A percentile compares a stretch with the other conserved stretches of the same genome.
These are phyloP conservation scores for Drosophila nigrodunni DNA, from an alignment of 1,140 invertebrate genomes.

Conservation along the genomic window DNA sequence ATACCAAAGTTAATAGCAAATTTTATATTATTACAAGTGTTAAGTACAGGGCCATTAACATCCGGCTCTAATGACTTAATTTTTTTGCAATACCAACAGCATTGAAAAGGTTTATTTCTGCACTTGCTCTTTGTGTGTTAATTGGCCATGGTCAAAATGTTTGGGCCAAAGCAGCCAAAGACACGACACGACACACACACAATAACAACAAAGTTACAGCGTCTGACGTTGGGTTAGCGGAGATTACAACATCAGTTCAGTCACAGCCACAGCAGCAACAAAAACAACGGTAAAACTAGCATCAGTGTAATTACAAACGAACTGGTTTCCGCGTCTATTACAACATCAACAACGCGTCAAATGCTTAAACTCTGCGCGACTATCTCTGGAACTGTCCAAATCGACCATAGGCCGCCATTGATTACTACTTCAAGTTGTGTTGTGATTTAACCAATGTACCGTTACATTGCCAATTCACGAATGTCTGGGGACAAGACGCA, in stretches of 20 bases:
- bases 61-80: neutral
- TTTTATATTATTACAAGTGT: too few species aligned
- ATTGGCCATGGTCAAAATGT: conserved; percentile 73
- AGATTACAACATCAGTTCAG: conserved; percentile 58
- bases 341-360: conserved; percentile 56
- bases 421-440: conserved; percentile 14
- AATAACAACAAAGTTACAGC: conserved; percentile 42
- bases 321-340: conserved; percentile 78
- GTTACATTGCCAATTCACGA: conserved; percentile 12
- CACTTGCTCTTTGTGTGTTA: conserved; percentile 59
- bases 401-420: conserved; percentile 28
- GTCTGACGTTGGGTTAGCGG: conserved; percentile 54
- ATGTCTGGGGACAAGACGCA: neutral
- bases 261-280: conserved; percentile 7
- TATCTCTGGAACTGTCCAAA: conserved; percentile 32
- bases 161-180: conserved; percentile 30
- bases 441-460: conserved; percentile 36
- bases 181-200: conserved; percentile 6
- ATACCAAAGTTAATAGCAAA: too few species aligned
- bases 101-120: conserved; percentile 14
- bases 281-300: conserved; percentile 45
- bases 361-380: conserved; percentile 18
- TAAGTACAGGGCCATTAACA: too few species aligned
- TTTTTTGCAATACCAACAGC: conserved; percentile 4
- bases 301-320: conserved; percentile 68